These are phyloP conservation scores for Pissodes strobi DNA, from an alignment of 1,140 invertebrate species.

Conservation along the genomic window DNA sequence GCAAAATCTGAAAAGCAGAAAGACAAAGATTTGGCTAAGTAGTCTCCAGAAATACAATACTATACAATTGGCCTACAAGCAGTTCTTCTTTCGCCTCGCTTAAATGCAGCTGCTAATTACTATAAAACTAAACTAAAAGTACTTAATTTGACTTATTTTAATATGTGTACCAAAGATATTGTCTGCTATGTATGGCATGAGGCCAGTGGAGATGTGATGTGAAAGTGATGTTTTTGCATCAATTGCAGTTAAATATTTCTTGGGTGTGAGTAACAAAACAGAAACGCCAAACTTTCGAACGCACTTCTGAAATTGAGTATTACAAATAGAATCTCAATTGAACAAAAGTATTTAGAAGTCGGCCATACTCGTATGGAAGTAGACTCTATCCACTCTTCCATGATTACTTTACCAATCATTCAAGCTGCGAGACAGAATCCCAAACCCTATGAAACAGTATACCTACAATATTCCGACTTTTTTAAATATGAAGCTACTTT, in stretches of 20 bases:
- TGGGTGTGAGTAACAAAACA: not conserved
- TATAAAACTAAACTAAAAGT: too few relatives aligned
- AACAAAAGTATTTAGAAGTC: conserved; percentile 23
- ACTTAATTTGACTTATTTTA: too few relatives aligned
- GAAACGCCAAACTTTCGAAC: conserved; percentile 7
- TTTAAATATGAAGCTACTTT: not conserved
- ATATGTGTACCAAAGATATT: too few relatives aligned
- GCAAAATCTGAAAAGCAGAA: too few relatives aligned
- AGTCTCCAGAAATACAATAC: too few relatives aligned
- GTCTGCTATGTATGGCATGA: conserved; percentile 48
- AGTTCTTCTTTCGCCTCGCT: too few relatives aligned
- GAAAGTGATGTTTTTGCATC: conserved; percentile 28
- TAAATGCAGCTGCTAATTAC: not conserved
- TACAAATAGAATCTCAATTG: conserved; percentile 13
- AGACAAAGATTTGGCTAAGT: too few relatives aligned
- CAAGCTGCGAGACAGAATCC: not conserved
- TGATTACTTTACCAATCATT: too few relatives aligned
- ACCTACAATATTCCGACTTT: not conserved
- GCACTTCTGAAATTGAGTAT: conserved; percentile 5
- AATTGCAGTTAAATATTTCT: conserved; percentile 16
- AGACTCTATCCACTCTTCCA: not conserved
- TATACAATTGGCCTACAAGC: too few relatives aligned
- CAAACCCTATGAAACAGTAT: conserved; percentile 1
- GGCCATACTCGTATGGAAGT: conserved; percentile 19
- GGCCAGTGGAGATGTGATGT: conserved; percentile 22